Evolutionary conservation across 2,113 vertebrate genomes (phyloP), one percentile per base, ranked within the genome.

Genomic region (Pygoscelis adeliae): DNA sequence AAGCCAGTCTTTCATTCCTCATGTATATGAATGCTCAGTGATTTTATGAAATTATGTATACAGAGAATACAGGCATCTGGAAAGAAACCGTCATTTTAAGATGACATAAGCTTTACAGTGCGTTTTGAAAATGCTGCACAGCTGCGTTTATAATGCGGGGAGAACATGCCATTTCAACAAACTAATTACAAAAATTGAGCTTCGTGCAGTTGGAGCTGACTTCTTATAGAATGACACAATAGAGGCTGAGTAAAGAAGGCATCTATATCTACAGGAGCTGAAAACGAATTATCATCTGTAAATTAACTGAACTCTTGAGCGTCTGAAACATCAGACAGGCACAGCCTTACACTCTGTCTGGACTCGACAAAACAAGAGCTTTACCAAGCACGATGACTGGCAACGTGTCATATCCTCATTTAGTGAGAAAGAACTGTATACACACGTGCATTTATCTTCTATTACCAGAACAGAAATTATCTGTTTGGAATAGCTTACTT

Each of bases 401-500:
- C 56, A 42, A 53, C 79, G 89, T 82, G 95, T 95, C 94, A 95
- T 16, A 71, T 71, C 94, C 94, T 93, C 47, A 1, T 16, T 42
- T 23, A 21, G 71, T 3, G 36, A 77, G 55, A 36, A 47, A 55
- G 67, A 93, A 14, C 91, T 62, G 53, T 17, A 19, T 26, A 85
- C 38, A 49, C 76, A 20, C 67, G 80, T 13, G 46, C 78, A 59
- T 73, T 93, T 81, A 27, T 87, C 82, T 88, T 55, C 79, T 73
- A 36, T 83, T 66, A 50, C 84, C 74, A 88, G 80, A 11, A 55
- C 76, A 84, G 72, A 89, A 95, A 87, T 52, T 11, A 84, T 67
- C 80, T 67, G 83, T 56, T 69, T 84, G 89, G 36, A 93, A 89
- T 6, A 29, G 91, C 89, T 92, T 59, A 71, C 72, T 90, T 96